Evolutionary conservation across 2,888 invertebrate species (phyloP).

Genomic region (Dusona sp.): DNA sequence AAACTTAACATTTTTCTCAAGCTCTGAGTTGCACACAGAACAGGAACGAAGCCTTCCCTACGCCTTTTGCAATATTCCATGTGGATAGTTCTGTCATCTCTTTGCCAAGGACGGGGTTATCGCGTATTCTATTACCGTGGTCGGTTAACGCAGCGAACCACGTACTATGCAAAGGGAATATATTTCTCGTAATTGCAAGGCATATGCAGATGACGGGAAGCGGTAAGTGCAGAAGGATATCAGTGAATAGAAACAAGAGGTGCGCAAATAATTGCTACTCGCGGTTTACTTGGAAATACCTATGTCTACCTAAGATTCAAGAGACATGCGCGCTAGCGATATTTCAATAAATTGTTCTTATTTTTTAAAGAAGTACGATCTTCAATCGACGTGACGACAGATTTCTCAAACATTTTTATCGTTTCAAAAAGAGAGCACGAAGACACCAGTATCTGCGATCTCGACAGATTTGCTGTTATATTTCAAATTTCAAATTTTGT

Average conservation of each 20-base stretch:
- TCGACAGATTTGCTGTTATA: too few relatives aligned
- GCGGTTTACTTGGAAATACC: neutral
- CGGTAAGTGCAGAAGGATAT: neutral
- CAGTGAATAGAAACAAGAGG: neutral
- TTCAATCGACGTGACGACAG: too few relatives aligned
- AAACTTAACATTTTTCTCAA: neutral
- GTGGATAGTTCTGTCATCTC: constrained; percentile 4
- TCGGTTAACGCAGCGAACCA: neutral
- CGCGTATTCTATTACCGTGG: neutral
- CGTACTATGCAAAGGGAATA: constrained; percentile 15
- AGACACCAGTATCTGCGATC: too few relatives aligned
- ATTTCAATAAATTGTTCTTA: neutral
- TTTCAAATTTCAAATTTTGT: too few relatives aligned
- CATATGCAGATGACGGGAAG: neutral
- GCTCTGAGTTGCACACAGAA: neutral
- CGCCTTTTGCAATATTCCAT: constrained; percentile 46
- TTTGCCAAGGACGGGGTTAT: neutral
- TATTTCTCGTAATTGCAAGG: neutral
- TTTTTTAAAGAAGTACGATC: too few relatives aligned
- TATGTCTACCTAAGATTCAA: neutral
- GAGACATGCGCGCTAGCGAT: neutral
- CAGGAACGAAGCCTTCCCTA: neutral
- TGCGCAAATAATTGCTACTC: neutral
- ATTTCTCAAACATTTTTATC: too few relatives aligned
- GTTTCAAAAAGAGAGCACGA: too few relatives aligned